Base-by-base conservation (phyloP, 2,113 vertebrate genomes). In the Progne subis region DNA sequence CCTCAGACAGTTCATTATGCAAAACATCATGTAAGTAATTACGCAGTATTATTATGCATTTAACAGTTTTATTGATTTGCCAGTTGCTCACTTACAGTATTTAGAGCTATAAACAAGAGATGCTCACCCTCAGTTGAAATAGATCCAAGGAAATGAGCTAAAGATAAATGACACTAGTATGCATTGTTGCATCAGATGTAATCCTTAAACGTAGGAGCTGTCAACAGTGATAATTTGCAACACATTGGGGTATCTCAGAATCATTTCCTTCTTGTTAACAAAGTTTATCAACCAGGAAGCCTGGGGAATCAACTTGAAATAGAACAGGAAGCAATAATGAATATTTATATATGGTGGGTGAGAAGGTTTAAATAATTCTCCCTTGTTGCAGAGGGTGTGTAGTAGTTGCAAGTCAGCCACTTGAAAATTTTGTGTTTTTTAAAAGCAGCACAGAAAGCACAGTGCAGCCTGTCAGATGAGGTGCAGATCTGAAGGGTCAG, bases 1-100 rank as follows among this genome's bases (percentile, higher is more conserved):
- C 94, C 96, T 95, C 86, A 95, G 97, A 96, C 95, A 97, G 97
- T 98, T 98, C 98, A 97, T 98, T 98, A 98, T 98, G 97, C 94
- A 98, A 98, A 98, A 94, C 94, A 97, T 97, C 94, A 82, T 97
- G 96, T 97, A 97, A 97, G 96, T 97, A 97, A 98, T 98, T 98
- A 97, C 95, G 90, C 75, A 76, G 89, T 95, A 97, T 98, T 98
- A 97, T 96, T 98, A 97, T 97, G 96, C 94, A 97, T 98, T 98
- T 98, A 98, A 97, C 94, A 97, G 90, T 97, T 95, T 97, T 98
- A 98, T 98, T 98, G 98, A 98, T 98, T 97, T 98, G 92, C 88
- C 92, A 94, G 95, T 97, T 95, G 95, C 97, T 95, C 95, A 84
- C 93, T 97, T 96, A 92, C 95, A 94, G 94, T 97, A 96, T 98